Evolutionary conservation across 2,888 invertebrate species (phyloP), one percentile per base, ranked within the genome.

Genomic region (Andrena trimmerana): DNA sequence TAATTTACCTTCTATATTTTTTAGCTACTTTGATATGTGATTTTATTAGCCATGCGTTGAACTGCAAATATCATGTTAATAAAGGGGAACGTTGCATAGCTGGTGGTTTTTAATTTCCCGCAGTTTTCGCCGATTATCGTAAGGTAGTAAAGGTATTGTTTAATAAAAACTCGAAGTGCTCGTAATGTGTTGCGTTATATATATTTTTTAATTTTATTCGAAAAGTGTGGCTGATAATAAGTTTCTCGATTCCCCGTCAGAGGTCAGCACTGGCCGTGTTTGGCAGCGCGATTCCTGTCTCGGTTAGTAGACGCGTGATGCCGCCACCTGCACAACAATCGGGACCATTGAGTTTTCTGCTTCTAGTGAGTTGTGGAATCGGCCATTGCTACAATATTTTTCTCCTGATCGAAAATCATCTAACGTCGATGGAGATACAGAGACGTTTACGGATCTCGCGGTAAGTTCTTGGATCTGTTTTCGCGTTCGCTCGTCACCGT

Each of bases 321-420:
- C 89, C 90, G 88, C 89, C 88, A 90, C 90, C 27, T 27, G 83
- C 72, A 67, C 85, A 66, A 87, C 79, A 80, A 84, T 80, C 81
- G 48, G 73, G 83, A 79, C 84, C 87, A 71, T 86, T 73, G 85
- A 89, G 88, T 85, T 91, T 91, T 91, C 89, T 90, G 89, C 88
- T 90, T 79, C 86, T 89, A 88, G 90, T 89, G 87, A 81, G 85
- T 84, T 89, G 89, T 89, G 87, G 87, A 88, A 85, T 90, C 91
- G 84, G 90, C 91, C 91, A 92, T 92, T 92, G 89, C 88, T 88
- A 83, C 86, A 87, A 89, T 87, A 88, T 90, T 90, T 88, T 81
- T 81, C 71, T 68, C 80, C 83, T 76, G 71, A 73, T 81, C 66
- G 69, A 86, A 81, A 66, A 72, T 63, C 67, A 67, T 62, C 52